Conservation (phyloP, 2,888 invertebrate species). For the Ectemnius continuus region DNA sequence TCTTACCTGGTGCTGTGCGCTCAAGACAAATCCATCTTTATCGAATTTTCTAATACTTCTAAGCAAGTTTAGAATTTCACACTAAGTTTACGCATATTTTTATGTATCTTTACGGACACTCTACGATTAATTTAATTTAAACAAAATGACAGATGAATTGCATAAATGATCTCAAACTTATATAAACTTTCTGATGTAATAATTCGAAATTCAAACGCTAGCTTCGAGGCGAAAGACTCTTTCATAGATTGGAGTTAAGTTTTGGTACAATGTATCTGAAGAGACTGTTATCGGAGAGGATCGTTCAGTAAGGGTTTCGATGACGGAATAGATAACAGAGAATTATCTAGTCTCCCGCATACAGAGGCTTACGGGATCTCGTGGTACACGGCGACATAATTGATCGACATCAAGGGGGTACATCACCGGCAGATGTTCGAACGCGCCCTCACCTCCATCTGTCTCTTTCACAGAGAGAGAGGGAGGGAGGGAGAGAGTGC, state of each 20-base stretch:
- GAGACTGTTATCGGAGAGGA: conserved; percentile 10
- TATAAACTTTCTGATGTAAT: too few relatives aligned
- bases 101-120: too few relatives aligned
- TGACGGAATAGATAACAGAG: conserved; percentile 40
- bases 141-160: too few relatives aligned
- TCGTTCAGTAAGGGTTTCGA: conserved; percentile 27
- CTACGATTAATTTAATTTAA: too few relatives aligned
- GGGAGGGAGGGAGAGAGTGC: conserved; percentile 7
- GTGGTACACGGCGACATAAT: conserved; percentile 59
- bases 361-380: conserved; percentile 20
- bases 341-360: conserved; percentile 33
- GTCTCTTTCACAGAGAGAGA: conserved; percentile 64
- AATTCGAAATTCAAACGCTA: too few relatives aligned
- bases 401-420: conserved; percentile 71
- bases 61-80: too few relatives aligned
- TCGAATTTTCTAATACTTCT: too few relatives aligned
- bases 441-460: conserved; percentile 70
- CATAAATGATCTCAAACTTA: too few relatives aligned
- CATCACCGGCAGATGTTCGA: conserved; percentile 72
- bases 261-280: conserved; percentile 7
- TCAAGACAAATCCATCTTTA: too few relatives aligned
- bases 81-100: too few relatives aligned
- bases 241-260: conserved; percentile 2
- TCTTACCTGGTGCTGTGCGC: too few relatives aligned
- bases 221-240: too few relatives aligned